Evolutionary conservation across 1,140 invertebrate genomes (phyloP), one percentile per base, ranked within the genome.

Genomic region (Drosophila punjabiensis): DNA sequence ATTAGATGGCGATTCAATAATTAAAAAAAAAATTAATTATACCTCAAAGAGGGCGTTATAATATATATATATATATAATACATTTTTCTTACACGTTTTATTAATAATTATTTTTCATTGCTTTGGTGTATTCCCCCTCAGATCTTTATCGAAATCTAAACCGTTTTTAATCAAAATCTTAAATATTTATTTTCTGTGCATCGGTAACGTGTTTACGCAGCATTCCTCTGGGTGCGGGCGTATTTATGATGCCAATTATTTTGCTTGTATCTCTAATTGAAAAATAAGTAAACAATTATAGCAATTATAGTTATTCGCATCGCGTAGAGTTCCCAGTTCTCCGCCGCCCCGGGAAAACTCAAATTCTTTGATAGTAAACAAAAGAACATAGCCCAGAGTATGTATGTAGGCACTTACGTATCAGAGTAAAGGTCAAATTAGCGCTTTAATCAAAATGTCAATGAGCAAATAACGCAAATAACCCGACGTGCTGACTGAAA

Each of bases 381-480:
- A 76, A 76, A 28, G 43, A 43, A 20, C 52, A 14, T 13, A 16
- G 9, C 33, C 20, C 18, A 24, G 33, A 56, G 33, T 56, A 52
- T 28, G 28, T 53, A 53, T 10, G 10, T 55, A 20, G 3, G 5
- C 37, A 41, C 47, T 13, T 13, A 33, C 6, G 30, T 55, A 53
- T 48, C 45, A 45, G 59, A 48, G 76, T 58, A 81, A 71, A 79
- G 82, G 79, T 90, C 68, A 74, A 77, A 81, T 82, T 74, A 85
- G 64, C 86, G 82, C 76, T 78, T 82, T 90, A 79, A 89, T 89
- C 86, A 89, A 89, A 90, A 89, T 89, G 86, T 90, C 86, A 89
- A 90, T 86, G 79, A 89, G 86, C 86, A 86, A 80, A 89, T 90
- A 90, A 86, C 56, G 76, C 55, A 32, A 58, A 58, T 58, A 58